A percentile compares a stretch with the other conserved stretches of the same genome.
Conservation (phyloP, 2,888 invertebrate genomes). For the Calephelis perditalis region DNA sequence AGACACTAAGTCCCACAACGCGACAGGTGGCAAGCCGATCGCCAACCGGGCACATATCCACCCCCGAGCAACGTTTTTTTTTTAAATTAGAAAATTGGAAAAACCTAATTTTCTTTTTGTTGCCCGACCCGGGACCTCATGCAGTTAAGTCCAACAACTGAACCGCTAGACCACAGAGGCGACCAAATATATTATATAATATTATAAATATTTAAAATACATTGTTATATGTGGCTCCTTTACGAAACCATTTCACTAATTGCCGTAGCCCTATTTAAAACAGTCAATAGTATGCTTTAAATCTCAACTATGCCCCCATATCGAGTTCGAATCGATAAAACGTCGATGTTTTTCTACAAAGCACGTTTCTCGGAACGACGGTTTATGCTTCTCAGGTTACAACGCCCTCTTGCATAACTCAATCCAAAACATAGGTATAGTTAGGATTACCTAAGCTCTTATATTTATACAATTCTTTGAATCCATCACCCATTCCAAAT, state of each 20-base stretch:
- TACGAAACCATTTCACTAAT: slow-evolving; percentile 32
- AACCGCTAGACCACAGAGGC: too few relatives aligned
- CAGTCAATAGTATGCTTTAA: slow-evolving; percentile 49
- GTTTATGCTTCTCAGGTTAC: slow-evolving; percentile 52
- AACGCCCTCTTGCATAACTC: slow-evolving; percentile 63
- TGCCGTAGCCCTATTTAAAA: slow-evolving; percentile 32
- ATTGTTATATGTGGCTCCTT: slow-evolving; percentile 16
- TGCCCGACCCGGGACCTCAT: too few relatives aligned
- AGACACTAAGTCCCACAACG: too few relatives aligned
- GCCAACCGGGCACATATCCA: too few relatives aligned
- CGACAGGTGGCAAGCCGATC: too few relatives aligned
- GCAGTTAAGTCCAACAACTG: too few relatives aligned
- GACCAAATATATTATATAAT: background rate
- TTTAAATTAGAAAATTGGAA: too few relatives aligned
- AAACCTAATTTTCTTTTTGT: too few relatives aligned
- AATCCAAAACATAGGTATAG: slow-evolving; percentile 40
- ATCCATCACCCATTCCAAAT: background rate
- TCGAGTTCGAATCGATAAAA: slow-evolving; percentile 65
- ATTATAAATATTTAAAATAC: background rate
- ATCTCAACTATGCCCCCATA: slow-evolving; percentile 60
- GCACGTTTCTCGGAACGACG: slow-evolving; percentile 69
- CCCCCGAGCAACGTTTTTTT: too few relatives aligned
- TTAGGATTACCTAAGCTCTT: slow-evolving; percentile 47
- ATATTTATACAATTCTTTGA: slow-evolving; percentile 1
- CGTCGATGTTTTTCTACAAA: slow-evolving; percentile 63